Percentiles rank a stretch among this genome's conserved stretches.
phyloP scores from a whole-genome alignment of 2,888 invertebrate species.

The Itoplectis maculator region DNA sequence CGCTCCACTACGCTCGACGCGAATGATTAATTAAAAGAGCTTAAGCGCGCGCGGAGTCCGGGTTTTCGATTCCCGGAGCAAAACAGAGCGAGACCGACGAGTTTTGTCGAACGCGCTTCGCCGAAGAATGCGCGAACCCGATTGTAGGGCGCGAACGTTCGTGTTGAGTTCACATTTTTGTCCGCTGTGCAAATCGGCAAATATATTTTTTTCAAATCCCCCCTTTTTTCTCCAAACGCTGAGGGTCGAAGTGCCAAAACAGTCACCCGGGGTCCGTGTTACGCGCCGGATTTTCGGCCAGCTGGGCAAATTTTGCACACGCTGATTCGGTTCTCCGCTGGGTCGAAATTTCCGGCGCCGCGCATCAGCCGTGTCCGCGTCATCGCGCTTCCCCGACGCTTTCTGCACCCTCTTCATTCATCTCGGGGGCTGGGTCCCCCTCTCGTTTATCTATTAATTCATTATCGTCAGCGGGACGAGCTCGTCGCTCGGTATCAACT shows the following conservation, averaged over 20 bases:
- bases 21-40: slow-evolving; percentile 73
- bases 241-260: neutral
- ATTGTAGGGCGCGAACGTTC: neutral
- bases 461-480: slow-evolving; percentile 53
- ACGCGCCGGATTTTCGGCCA: slow-evolving; percentile 9
- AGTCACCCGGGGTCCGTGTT: slow-evolving; percentile 11
- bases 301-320: slow-evolving; percentile 18
- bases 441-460: slow-evolving; percentile 60
- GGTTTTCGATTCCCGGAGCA: neutral
- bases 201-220: neutral
- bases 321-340: slow-evolving; percentile 27
- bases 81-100: slow-evolving; percentile 41
- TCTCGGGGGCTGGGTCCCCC: neutral
- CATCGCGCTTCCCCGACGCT: slow-evolving; percentile 26
- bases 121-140: slow-evolving; percentile 5
- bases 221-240: neutral
- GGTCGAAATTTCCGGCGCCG: slow-evolving; percentile 6
- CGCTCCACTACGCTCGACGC: slow-evolving; percentile 61
- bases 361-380: slow-evolving; percentile 23
- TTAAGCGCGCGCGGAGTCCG: slow-evolving; percentile 71
- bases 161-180: neutral
- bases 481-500: slow-evolving; percentile 33
- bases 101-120: slow-evolving; percentile 24
- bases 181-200: neutral
- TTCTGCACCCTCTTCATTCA: slow-evolving; percentile 32